These are phyloP conservation scores for Bombus confusus DNA, from an alignment of 1,140 invertebrate genomes.

Conservation along the genomic window DNA sequence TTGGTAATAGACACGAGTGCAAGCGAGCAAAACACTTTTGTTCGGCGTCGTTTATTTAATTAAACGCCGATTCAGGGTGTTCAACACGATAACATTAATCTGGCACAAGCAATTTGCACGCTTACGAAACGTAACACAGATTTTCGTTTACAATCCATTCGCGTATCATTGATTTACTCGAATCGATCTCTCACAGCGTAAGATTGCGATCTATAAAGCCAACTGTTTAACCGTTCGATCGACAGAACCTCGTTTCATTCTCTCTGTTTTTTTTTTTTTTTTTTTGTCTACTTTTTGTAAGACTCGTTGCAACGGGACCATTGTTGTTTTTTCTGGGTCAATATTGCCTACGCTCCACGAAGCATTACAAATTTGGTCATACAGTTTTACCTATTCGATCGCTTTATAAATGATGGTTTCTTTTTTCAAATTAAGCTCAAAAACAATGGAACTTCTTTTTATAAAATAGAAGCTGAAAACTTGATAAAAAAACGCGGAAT, in stretches of 20 bases:
- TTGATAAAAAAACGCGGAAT: too few relatives aligned
- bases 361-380: too few relatives aligned
- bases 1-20: not conserved
- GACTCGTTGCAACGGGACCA: not conserved
- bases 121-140: slow-evolving; percentile 23
- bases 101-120: slow-evolving; percentile 42
- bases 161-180: not conserved
- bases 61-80: slow-evolving; percentile 35
- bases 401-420: too few relatives aligned
- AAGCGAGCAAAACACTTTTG: slow-evolving; percentile 18
- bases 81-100: slow-evolving; percentile 37
- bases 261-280: not conserved
- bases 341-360: too few relatives aligned
- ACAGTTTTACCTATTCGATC: too few relatives aligned
- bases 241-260: not conserved
- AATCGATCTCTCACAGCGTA: not conserved
- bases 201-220: slow-evolving; percentile 23
- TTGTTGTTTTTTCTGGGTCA: not conserved
- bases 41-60: slow-evolving; percentile 39
- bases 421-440: too few relatives aligned
- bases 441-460: too few relatives aligned
- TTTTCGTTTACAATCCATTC: not conserved
- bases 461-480: too few relatives aligned
- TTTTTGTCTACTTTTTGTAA: not conserved
- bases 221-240: not conserved